phyloP scores from a whole-genome alignment of 1,140 invertebrate genomes.

The Brachionus manjavacas region DNA sequence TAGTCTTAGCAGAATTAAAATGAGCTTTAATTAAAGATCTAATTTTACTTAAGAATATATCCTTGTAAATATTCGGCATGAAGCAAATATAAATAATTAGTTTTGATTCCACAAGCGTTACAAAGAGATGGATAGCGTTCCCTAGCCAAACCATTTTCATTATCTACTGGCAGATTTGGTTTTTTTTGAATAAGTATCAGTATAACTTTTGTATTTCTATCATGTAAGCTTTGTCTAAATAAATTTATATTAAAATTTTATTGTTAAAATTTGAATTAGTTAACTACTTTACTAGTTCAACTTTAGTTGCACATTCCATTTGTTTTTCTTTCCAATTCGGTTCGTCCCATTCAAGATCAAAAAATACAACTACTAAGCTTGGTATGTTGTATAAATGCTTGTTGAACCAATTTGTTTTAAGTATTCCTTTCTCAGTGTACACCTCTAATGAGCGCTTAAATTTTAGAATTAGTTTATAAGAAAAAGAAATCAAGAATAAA shows the following conservation, averaged over 20 bases:
- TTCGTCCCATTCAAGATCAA: constrained; percentile 95
- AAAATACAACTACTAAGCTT: constrained; percentile 85
- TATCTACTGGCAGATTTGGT: constrained; percentile 65
- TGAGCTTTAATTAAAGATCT: too few relatives aligned
- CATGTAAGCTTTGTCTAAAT: constrained; percentile 63
- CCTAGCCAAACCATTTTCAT: constrained; percentile 76
- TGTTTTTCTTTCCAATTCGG: constrained; percentile 84
- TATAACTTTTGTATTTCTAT: constrained; percentile 76
- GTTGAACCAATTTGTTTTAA: constrained; percentile 89
- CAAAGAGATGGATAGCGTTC: constrained; percentile 83
- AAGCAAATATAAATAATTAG: constrained; percentile 83
- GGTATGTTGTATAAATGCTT: constrained; percentile 87
- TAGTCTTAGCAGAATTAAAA: constrained; percentile 59
- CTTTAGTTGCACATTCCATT: constrained; percentile 79
- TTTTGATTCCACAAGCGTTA: constrained; percentile 79
- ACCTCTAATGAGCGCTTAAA: background rate
- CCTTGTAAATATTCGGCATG: constrained; percentile 80
- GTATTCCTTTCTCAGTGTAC: constrained; percentile 72
- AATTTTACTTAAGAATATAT: constrained; percentile 64
- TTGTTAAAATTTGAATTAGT: background rate
- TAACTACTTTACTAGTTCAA: constrained; percentile 74
- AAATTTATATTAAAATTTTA: background rate
- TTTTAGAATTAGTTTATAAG: background rate
- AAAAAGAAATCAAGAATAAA: background rate
- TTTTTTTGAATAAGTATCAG: constrained; percentile 82